Evolutionary conservation across 2,797 vertebrate genomes (phyloP).

Genomic region (Ceyx erithaca): DNA sequence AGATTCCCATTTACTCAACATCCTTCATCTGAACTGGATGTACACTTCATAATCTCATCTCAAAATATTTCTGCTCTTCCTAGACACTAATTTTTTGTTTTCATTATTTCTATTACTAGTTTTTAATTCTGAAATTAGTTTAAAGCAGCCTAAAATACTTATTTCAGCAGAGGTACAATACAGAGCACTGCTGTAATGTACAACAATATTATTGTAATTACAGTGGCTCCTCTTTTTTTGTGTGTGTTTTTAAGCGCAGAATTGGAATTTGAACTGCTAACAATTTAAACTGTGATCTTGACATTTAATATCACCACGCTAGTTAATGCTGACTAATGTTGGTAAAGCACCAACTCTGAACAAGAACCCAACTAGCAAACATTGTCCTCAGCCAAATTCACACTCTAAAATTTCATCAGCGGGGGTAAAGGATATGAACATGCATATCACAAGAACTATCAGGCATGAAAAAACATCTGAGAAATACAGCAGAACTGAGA

Average conservation of each 20-base stretch:
- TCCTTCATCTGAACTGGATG: not conserved
- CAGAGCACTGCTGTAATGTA: not conserved
- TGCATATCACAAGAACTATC: not conserved
- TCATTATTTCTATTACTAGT: not conserved
- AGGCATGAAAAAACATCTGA: not conserved
- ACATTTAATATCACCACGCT: not conserved
- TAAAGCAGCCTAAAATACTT: not conserved
- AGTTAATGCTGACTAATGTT: not conserved
- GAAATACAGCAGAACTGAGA: not conserved
- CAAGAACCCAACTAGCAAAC: not conserved
- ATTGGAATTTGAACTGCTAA: not conserved
- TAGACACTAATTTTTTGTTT: constrained; percentile 16
- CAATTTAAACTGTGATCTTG: not conserved
- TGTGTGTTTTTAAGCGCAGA: constrained; percentile 3
- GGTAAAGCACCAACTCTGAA: not conserved
- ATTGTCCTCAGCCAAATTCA: not conserved
- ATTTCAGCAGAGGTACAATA: not conserved
- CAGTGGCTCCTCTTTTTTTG: not conserved
- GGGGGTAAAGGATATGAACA: not conserved
- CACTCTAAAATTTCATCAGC: not conserved
- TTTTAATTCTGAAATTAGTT: constrained; percentile 31
- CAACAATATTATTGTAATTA: constrained; percentile 22
- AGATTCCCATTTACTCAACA: not conserved
- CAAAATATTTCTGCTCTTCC: not conserved
- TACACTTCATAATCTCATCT: not conserved